Percentiles rank a stretch among this genome's conserved stretches.
Evolutionary conservation across 2,797 vertebrate genomes (phyloP).

Genomic region (Sebastes minor): DNA sequence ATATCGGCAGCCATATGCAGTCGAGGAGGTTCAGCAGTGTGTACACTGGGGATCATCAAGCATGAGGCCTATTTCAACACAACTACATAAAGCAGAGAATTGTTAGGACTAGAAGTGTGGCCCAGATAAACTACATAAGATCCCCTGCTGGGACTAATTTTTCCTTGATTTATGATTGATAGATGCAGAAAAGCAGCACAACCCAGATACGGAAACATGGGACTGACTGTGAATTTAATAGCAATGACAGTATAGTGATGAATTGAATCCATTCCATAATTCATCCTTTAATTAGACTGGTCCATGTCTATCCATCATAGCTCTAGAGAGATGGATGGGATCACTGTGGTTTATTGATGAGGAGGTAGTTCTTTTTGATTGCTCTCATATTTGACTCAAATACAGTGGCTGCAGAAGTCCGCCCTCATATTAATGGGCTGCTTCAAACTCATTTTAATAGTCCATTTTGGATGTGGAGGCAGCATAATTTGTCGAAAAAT

Average conservation of each 20-base stretch:
- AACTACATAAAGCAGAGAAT: conserved; percentile 23
- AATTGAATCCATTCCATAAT: conserved; percentile 80
- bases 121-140: conserved; percentile 54
- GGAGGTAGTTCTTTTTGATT: conserved; percentile 78
- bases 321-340: conserved; percentile 70
- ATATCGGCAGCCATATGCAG: conserved; percentile 20
- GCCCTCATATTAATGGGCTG: conserved; percentile 49
- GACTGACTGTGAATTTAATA: conserved; percentile 62
- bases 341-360: conserved; percentile 77
- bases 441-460: conserved; percentile 37
- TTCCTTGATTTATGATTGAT: conserved; percentile 75
- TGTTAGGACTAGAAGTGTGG: conserved; percentile 46
- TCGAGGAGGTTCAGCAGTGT: conserved; percentile 19
- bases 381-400: conserved; percentile 76
- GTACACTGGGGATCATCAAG: conserved; percentile 23
- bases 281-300: conserved; percentile 80
- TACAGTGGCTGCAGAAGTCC: conserved; percentile 46
- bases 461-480: conserved; percentile 9
- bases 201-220: conserved; percentile 65
- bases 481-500: background rate
- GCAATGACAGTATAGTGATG: conserved; percentile 71
- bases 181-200: conserved; percentile 56
- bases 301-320: conserved; percentile 72
- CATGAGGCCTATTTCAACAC: conserved; percentile 6
- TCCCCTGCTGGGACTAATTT: conserved; percentile 43